Base-by-base conservation (phyloP, 2,888 invertebrate genomes). In the Adineta ricciae region DNA sequence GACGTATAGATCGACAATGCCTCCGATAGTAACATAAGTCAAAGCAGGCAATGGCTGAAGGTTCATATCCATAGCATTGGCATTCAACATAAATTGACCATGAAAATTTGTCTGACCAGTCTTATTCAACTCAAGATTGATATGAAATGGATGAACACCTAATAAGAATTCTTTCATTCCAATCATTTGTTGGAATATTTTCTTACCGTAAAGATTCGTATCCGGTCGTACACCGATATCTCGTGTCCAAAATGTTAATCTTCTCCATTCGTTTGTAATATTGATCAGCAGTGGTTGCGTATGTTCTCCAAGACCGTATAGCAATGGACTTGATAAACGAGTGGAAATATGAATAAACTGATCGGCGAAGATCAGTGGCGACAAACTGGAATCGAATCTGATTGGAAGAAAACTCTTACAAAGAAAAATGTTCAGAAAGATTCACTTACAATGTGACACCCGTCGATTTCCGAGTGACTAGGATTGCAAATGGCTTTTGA, bases 271-370 rank as follows among this genome's bases (percentile, higher is more conserved):
- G 9, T 19, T 2, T 8, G 52, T 41, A 19, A 83, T 16, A 83
- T 83, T 50, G 8, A 83, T 83, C 19, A 46, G 24, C 27, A 95
- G 92, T 46, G 91, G 89, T 0, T 92, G 92, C 84, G 93, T 91
- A 87, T 93, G 93, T 89, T 94, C 94, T 1, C 94, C 95, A 41
- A 95, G 90, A 0, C 95, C 95, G 89, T 94, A 95, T 86, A 95
- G 90, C 87, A 91, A 90, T 38, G 91, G 90, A 0, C 94, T 93
- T 0, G 94, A 93, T 27, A 95, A 88, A 73, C 90, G 88, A 14
- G 92, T 91, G 84, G 92, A 93, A 11, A 95, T 89, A 91, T 95
- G 94, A 0, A 94, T 88, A 88, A 94, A 93, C 88, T 94, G 94
- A 89, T 95, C 93, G 0, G 94, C 93, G 86, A 93, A 93, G 82